Evolutionary conservation across 2,888 invertebrate species (phyloP).

Genomic region (Ceratothoa steindachneri): DNA sequence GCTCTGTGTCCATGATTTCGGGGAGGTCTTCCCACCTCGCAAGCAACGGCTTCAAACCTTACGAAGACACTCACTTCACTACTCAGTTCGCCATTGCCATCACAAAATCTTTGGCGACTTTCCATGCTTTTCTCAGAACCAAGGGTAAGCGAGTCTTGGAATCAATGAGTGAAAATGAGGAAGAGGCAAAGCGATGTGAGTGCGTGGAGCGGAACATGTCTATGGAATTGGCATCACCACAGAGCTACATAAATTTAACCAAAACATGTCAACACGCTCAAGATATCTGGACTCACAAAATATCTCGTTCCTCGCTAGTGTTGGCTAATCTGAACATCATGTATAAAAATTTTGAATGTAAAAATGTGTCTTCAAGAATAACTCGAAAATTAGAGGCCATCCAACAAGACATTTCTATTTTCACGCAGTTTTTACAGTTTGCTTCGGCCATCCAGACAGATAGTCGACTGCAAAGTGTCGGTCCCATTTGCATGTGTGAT

Average conservation of each 20-base stretch:
- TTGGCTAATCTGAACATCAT: conserved; percentile 35
- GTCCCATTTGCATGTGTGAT: conserved; percentile 30
- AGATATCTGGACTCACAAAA: conserved; percentile 34
- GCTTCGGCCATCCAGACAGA: conserved; percentile 37
- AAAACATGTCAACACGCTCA: conserved; percentile 5
- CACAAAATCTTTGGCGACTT: conserved; percentile 39
- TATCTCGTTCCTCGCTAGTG: conserved; percentile 25
- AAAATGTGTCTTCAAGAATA: conserved; percentile 22
- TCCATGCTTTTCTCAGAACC: conserved; percentile 21
- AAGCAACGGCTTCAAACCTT: conserved; percentile 27
- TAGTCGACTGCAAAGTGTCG: conserved; percentile 34
- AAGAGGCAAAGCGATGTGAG: not conserved
- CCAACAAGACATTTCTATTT: conserved; percentile 29
- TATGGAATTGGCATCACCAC: not conserved
- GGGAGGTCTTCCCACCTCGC: conserved; percentile 18
- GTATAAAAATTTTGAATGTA: conserved; percentile 12
- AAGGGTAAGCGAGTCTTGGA: not conserved
- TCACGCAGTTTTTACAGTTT: conserved; percentile 42
- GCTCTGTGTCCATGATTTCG: conserved; percentile 21
- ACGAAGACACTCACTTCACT: conserved; percentile 32
- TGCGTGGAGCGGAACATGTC: not conserved
- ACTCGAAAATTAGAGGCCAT: conserved; percentile 28
- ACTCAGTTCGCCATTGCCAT: conserved; percentile 39
- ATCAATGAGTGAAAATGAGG: not conserved
- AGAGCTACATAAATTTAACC: not conserved